These are phyloP conservation scores for Cottus gobio DNA, from an alignment of 2,113 vertebrate species.

Conservation along the genomic window DNA sequence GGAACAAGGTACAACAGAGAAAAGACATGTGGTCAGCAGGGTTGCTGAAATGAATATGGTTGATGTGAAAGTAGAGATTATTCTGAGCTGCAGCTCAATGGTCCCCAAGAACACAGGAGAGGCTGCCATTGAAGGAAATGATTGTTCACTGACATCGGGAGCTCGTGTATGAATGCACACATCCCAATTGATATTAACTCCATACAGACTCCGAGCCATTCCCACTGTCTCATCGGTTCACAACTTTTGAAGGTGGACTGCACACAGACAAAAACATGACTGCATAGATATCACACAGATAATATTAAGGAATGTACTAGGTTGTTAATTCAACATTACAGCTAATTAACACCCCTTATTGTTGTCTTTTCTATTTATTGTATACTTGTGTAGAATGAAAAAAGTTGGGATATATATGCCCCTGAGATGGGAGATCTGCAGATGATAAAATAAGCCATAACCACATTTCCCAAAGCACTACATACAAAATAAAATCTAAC, in stretches of 20 bases:
- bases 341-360: background rate
- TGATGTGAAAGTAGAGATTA: slow-evolving; percentile 41
- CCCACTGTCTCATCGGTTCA: background rate
- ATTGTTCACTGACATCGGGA: slow-evolving; percentile 15
- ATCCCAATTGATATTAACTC: slow-evolving; percentile 38
- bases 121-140: slow-evolving; percentile 31
- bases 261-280: background rate
- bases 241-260: slow-evolving; percentile 37
- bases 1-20: slow-evolving; percentile 40
- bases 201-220: slow-evolving; percentile 8
- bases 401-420: slow-evolving; percentile 27
- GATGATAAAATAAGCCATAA: slow-evolving; percentile 51
- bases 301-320: background rate
- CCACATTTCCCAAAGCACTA: slow-evolving; percentile 56
- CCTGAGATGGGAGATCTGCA: slow-evolving; percentile 13
- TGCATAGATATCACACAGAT: background rate
- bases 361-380: background rate
- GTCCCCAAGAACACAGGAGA: slow-evolving; percentile 25
- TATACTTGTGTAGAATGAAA: slow-evolving; percentile 24
- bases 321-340: background rate
- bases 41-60: slow-evolving; percentile 43
- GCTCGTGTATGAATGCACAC: slow-evolving; percentile 27
- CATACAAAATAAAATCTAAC: slow-evolving; percentile 62
- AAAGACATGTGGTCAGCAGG: slow-evolving; percentile 40
- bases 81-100: slow-evolving; percentile 49